Evolutionary conservation across 1,140 invertebrate species (phyloP).

Genomic region (Calliopsis andreniformis): DNA sequence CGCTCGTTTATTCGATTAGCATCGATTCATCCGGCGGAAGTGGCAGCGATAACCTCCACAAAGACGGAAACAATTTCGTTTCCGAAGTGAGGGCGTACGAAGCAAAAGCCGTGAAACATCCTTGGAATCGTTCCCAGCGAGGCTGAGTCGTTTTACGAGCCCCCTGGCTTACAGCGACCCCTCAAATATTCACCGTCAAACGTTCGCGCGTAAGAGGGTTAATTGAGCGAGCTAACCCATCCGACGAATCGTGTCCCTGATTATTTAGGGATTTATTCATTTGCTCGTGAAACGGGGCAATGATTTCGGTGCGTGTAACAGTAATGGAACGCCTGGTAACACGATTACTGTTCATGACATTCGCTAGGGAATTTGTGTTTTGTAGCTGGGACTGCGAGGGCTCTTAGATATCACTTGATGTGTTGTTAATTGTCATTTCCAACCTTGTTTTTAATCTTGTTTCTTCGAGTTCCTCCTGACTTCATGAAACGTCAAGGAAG

Average conservation of each 20-base stretch:
- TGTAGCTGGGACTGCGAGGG: too few species aligned
- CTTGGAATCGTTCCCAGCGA: not conserved
- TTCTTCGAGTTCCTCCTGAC: too few species aligned
- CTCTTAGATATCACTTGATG: too few species aligned
- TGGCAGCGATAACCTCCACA: not conserved
- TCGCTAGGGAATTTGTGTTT: too few species aligned
- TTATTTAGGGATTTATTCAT: not conserved
- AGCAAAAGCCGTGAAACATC: not conserved
- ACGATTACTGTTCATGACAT: too few species aligned
- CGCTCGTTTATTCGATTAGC: conserved; percentile 25
- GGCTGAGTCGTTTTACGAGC: conserved; percentile 41
- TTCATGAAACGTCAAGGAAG: not conserved
- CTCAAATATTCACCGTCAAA: conserved; percentile 46
- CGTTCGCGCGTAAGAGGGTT: conserved; percentile 25
- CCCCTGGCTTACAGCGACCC: not conserved
- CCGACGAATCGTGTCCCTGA: conserved; percentile 16
- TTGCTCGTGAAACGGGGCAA: not conserved
- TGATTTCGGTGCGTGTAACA: not conserved
- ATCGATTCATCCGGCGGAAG: not conserved
- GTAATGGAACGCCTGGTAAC: not conserved
- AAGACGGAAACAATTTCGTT: not conserved
- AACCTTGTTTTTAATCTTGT: too few species aligned
- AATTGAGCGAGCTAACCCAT: not conserved
- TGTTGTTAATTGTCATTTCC: too few species aligned
- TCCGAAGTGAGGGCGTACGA: not conserved